Evolutionary conservation across 2,888 invertebrate genomes (phyloP).

Genomic region (Disparrhopalites patrizii): DNA sequence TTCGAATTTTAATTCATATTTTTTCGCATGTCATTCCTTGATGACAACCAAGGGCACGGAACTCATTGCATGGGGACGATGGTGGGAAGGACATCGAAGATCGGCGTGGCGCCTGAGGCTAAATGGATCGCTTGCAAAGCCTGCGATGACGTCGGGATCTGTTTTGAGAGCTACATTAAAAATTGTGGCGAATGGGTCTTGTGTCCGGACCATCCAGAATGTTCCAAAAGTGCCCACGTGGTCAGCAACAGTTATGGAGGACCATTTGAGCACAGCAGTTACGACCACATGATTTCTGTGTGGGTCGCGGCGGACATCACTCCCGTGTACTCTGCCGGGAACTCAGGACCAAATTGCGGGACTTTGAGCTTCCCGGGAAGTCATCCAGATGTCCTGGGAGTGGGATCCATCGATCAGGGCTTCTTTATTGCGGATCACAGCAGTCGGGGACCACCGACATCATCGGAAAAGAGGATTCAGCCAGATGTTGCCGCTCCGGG

Average conservation of each 20-base stretch:
- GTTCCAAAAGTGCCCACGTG: conserved; percentile 36
- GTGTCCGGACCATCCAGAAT: conserved; percentile 33
- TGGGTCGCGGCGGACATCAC: neutral
- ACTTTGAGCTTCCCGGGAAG: neutral
- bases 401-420: neutral
- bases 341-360: neutral
- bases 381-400: neutral
- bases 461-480: neutral
- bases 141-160: conserved; percentile 12
- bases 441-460: neutral
- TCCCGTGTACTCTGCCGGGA: neutral
- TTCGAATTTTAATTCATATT: no score
- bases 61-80: conserved; percentile 30
- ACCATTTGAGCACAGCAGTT: neutral
- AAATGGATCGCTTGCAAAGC: conserved; percentile 38
- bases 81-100: conserved; percentile 14
- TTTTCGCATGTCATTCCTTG: no score
- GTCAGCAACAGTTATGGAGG: conserved; percentile 23
- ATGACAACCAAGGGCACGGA: conserved; percentile 24
- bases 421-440: neutral
- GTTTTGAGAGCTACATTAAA: conserved; percentile 9
- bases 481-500: neutral
- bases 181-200: conserved; percentile 37
- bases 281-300: neutral
- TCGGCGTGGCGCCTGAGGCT: conserved; percentile 33